Conservation (phyloP, 35 echinoderm and acorn worm genomes). For the Chiridota heheva region DNA sequence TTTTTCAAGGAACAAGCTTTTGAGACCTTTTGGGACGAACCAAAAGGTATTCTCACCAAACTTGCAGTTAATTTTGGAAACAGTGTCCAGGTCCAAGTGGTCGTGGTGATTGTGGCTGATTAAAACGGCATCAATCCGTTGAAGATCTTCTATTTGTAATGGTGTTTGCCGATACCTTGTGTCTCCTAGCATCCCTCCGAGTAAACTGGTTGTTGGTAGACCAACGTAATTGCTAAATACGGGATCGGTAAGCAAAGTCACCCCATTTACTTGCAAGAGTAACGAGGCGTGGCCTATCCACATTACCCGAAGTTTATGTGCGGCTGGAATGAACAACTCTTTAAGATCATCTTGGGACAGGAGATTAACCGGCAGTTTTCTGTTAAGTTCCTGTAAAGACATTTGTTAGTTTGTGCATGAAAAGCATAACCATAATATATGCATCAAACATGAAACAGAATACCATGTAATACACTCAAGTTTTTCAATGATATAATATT, state of each 20-base stretch:
- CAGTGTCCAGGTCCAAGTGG: constrained; percentile 35
- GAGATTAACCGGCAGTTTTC: too few species aligned
- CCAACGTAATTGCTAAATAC: constrained; percentile 82
- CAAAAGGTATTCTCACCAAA: constrained; percentile 9
- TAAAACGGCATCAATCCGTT: constrained; percentile 49
- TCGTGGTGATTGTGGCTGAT: constrained; percentile 62
- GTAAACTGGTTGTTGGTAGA: too few species aligned
- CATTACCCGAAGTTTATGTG: constrained; percentile 54
- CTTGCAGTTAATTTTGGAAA: neutral
- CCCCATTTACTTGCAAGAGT: constrained; percentile 86
- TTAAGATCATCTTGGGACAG: too few species aligned
- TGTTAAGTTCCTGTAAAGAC: too few species aligned
- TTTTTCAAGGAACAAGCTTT: constrained; percentile 20
- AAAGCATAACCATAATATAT: too few species aligned
- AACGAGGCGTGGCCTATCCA: constrained; percentile 90
- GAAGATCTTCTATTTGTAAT: constrained; percentile 57
- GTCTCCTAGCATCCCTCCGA: constrained; percentile 58
- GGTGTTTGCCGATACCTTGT: constrained; percentile 68
- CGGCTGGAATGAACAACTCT: constrained; percentile 32
- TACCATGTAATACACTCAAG: too few species aligned
- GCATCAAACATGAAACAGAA: too few species aligned
- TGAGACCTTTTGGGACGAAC: constrained; percentile 49
- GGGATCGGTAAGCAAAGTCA: constrained; percentile 82
- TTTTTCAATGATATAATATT: too few species aligned
- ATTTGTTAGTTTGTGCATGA: too few species aligned